Conservation (phyloP, 1,140 invertebrate genomes). For the Drosophila nigromelanica region DNA sequence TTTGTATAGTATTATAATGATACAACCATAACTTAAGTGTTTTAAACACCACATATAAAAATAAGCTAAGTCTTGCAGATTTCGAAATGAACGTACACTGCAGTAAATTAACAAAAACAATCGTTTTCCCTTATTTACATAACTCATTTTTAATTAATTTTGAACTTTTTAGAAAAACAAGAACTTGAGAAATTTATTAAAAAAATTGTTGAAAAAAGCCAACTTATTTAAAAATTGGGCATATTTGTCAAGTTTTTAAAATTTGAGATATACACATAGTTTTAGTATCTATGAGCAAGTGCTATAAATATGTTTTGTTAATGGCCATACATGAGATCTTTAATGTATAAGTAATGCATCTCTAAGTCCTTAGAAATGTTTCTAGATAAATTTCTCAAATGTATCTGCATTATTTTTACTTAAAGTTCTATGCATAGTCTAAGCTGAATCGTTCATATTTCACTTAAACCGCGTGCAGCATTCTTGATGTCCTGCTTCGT, state of each 20-base stretch:
- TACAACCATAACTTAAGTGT: constrained; percentile 45
- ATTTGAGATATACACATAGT: constrained; percentile 40
- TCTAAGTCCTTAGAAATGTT: not conserved
- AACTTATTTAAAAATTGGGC: not conserved
- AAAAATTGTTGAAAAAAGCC: not conserved
- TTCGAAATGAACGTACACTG: constrained; percentile 11
- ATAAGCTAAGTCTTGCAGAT: constrained; percentile 6
- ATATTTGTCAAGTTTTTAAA: not conserved
- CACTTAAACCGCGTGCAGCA: not conserved
- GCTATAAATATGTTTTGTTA: constrained; percentile 23
- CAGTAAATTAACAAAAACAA: not conserved
- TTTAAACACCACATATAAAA: constrained; percentile 9
- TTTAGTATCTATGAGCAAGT: constrained; percentile 31
- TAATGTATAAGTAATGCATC: constrained; percentile 11
- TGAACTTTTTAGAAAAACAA: not conserved
- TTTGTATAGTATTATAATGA: constrained; percentile 2
- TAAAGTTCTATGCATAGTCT: constrained; percentile 23
- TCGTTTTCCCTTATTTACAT: constrained; percentile 30
- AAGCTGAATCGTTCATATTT: constrained; percentile 10
- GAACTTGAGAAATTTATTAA: not conserved
- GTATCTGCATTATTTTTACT: constrained; percentile 10
- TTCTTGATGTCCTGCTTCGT: not conserved
- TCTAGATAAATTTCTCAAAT: not conserved
- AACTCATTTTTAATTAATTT: constrained; percentile 22
- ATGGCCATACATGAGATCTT: constrained; percentile 22